Evolutionary conservation across 1,140 invertebrate species (phyloP).

Genomic region (Penaeus vannamei): DNA sequence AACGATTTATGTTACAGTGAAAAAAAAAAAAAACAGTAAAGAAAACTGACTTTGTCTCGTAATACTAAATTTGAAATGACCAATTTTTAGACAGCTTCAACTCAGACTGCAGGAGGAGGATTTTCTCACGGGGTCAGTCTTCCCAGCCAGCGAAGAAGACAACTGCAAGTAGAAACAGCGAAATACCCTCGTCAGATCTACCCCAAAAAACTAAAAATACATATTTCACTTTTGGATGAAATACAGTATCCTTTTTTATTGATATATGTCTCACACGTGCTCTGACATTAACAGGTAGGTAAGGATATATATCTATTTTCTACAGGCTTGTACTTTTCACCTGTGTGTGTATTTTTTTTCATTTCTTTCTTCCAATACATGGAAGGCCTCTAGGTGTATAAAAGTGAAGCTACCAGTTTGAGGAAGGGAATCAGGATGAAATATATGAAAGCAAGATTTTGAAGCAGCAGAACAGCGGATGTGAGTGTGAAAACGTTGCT

Average conservation of each 20-base stretch:
- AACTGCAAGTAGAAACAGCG: conserved; percentile 45
- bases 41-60: no score
- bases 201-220: background rate
- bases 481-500: conserved; percentile 13
- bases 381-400: conserved; percentile 10
- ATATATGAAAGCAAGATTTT: conserved; percentile 60
- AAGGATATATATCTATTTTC: no score
- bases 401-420: conserved; percentile 42
- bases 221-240: background rate
- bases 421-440: conserved; percentile 53
- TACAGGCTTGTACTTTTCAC: no score
- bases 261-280: background rate
- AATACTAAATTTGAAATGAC: background rate
- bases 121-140: conserved; percentile 37
- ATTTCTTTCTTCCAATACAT: background rate
- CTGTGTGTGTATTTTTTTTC: background rate
- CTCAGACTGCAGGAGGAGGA: conserved; percentile 40
- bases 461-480: conserved; percentile 42
- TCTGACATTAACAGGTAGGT: no score
- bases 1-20: background rate
- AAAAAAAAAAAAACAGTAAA: no score
- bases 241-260: background rate
- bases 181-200: background rate
- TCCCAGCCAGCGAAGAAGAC: conserved; percentile 17
- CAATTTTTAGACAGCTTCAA: background rate